A percentile compares a stretch with the other conserved stretches of the same genome.
phyloP scores from a whole-genome alignment of 2,113 vertebrate species.

The Bettongia penicillata region DNA sequence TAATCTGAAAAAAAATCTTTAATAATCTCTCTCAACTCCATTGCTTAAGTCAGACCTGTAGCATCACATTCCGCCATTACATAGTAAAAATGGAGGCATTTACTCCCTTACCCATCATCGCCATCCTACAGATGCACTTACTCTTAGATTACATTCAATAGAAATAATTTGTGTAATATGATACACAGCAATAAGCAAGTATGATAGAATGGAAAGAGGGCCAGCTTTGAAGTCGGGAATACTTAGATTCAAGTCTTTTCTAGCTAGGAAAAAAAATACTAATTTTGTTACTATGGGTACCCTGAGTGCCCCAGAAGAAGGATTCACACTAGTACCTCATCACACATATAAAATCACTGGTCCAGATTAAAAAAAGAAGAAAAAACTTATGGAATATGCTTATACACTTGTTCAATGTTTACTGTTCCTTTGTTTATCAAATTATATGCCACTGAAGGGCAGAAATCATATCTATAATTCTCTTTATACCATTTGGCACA shows the following conservation, averaged over 20 bases:
- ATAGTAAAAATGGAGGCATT: neutral
- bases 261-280: neutral
- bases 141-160: neutral
- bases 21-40: neutral
- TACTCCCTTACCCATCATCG: neutral
- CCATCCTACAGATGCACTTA: neutral
- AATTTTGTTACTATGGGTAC: neutral
- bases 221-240: neutral
- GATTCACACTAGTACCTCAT: neutral
- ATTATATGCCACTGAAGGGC: neutral
- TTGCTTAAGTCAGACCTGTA: neutral
- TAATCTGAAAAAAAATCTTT: neutral
- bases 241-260: neutral
- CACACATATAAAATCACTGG: neutral
- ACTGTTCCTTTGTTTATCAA: neutral
- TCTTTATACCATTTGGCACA: neutral
- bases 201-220: neutral
- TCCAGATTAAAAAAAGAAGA: neutral
- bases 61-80: neutral
- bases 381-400: neutral
- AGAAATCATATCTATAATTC: neutral
- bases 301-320: neutral
- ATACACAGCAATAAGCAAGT: neutral
- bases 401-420: neutral
- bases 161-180: neutral